A percentile compares a stretch with the other conserved stretches of the same genome.
Evolutionary conservation across 2,113 vertebrate species (phyloP).

Genomic region (Asarcornis scutulata): DNA sequence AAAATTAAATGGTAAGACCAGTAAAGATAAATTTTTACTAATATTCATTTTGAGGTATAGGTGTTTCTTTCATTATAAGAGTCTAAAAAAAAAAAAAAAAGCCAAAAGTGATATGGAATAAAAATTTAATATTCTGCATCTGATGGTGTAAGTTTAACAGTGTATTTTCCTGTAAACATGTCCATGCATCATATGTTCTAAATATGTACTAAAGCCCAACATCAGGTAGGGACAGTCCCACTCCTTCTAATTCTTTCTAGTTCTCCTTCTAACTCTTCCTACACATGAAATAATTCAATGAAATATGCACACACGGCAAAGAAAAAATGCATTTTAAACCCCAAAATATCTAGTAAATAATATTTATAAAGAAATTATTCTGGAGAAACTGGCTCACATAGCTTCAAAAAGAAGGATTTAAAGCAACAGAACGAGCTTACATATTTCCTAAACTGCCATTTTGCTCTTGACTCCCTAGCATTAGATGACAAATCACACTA

Average conservation of each 20-base stretch:
- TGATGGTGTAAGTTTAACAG: background rate
- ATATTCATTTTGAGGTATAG: rapidly evolving
- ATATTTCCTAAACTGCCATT: background rate
- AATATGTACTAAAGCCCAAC: background rate
- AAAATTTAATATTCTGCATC: background rate
- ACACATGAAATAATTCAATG: background rate
- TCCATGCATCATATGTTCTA: rapidly evolving
- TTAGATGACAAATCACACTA: background rate
- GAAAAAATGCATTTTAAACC: background rate
- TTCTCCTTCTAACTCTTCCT: background rate
- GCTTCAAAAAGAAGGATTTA: background rate
- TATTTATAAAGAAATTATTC: background rate
- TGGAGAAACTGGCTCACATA: background rate
- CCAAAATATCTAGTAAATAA: background rate
- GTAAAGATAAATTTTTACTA: background rate
- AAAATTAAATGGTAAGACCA: background rate
- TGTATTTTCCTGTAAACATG: background rate
- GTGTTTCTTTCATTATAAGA: background rate
- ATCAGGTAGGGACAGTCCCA: background rate
- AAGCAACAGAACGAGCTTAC: background rate
- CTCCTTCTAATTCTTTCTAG: background rate
- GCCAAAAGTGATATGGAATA: background rate
- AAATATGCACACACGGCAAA: background rate
- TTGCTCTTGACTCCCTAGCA: background rate
- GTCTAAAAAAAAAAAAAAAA: background rate